Percentiles rank a stretch among this genome's conserved stretches.
These are phyloP conservation scores for Cephus spinipes DNA, from an alignment of 2,888 invertebrate genomes.

Conservation along the genomic window DNA sequence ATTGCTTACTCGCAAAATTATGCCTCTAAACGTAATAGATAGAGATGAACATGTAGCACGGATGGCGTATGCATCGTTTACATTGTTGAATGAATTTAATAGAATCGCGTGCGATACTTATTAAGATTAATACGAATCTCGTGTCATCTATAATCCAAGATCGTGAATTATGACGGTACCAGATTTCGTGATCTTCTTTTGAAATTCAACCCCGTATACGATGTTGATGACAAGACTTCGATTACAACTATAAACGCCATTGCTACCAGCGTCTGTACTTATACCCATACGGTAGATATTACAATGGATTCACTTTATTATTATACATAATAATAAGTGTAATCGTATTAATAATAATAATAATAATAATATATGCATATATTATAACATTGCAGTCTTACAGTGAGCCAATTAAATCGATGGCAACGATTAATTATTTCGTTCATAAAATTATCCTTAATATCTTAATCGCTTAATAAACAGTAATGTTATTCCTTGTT, in stretches of 20 bases:
- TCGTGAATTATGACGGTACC: neutral
- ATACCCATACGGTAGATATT: slow-evolving; percentile 1
- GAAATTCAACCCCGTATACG: neutral
- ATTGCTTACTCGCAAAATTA: slow-evolving; percentile 31
- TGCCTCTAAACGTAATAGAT: slow-evolving; percentile 26
- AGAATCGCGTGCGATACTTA: neutral
- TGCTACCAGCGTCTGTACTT: neutral
- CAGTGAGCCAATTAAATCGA: slow-evolving; percentile 44
- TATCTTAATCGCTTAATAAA: slow-evolving; percentile 23
- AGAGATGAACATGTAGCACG: neutral
- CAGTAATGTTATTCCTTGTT: slow-evolving; percentile 27
- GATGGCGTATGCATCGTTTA: neutral
- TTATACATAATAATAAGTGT: slow-evolving; percentile 12
- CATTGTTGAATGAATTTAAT: neutral
- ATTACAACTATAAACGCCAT: neutral
- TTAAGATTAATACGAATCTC: neutral
- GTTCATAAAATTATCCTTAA: slow-evolving; percentile 13
- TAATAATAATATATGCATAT: slow-evolving; percentile 26
- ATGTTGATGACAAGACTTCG: neutral
- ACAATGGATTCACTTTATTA: slow-evolving; percentile 1
- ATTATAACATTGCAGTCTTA: slow-evolving; percentile 51
- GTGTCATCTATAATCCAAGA: neutral
- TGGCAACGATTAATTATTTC: slow-evolving; percentile 41
- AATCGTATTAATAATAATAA: slow-evolving; percentile 21
- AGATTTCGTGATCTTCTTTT: neutral